phyloP scores from a whole-genome alignment of 2,797 vertebrate genomes.

The Loriculus beryllinus region DNA sequence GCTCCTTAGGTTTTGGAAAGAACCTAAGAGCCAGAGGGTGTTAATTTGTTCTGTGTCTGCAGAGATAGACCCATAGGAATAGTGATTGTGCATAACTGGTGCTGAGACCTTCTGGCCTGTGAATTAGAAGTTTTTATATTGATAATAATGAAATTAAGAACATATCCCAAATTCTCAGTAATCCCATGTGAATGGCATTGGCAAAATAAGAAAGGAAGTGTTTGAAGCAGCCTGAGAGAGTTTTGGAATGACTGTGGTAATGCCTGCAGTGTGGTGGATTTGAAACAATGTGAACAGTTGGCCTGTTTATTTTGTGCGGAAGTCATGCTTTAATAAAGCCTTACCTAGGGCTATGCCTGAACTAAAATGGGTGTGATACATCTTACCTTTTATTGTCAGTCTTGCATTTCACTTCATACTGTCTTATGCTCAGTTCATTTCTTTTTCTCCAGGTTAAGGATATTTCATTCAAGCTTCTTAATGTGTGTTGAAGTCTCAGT shows the following conservation, averaged over 20 bases:
- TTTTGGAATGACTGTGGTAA: neutral
- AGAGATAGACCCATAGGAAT: neutral
- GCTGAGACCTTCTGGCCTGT: neutral
- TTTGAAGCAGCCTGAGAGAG: neutral
- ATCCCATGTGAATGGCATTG: neutral
- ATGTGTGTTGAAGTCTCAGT: neutral
- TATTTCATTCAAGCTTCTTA: neutral
- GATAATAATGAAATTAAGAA: neutral
- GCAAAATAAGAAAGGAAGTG: neutral
- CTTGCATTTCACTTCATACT: neutral
- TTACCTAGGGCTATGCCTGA: neutral
- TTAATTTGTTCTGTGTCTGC: neutral
- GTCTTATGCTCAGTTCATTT: neutral
- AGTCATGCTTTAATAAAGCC: neutral
- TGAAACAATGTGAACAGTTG: neutral
- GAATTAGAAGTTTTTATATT: neutral
- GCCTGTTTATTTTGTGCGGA: neutral
- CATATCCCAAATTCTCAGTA: neutral
- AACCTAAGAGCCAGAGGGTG: neutral
- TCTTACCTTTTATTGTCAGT: neutral
- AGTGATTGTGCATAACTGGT: fast-evolving
- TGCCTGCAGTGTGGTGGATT: fast-evolving
- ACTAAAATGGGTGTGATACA: fast-evolving
- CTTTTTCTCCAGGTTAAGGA: neutral
- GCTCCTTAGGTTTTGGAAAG: neutral